phyloP scores from a whole-genome alignment of 2,797 vertebrate genomes.

The Naso thynnoides region DNA sequence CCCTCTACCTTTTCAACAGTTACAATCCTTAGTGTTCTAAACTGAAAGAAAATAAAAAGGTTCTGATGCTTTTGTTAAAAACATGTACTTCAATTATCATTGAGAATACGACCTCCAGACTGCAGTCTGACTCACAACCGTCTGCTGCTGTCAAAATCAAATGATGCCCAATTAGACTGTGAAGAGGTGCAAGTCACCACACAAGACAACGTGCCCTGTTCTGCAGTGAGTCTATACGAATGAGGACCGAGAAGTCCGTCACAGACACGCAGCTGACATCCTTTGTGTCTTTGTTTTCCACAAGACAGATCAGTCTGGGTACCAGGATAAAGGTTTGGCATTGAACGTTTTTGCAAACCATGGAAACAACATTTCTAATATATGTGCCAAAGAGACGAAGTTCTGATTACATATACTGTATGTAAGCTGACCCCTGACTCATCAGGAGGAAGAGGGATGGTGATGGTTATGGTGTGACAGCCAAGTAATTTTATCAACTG shows the following conservation, averaged over 20 bases:
- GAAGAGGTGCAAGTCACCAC: conserved; percentile 64
- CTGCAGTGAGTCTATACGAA: conserved; percentile 55
- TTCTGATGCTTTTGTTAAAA: conserved; percentile 57
- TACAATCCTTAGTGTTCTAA: conserved; percentile 65
- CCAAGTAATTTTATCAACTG: too few relatives aligned
- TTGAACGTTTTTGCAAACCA: too few relatives aligned
- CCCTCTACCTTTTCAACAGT: conserved; percentile 73
- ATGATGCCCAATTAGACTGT: conserved; percentile 60
- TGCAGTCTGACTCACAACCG: conserved; percentile 47
- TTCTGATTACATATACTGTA: too few relatives aligned
- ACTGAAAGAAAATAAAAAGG: conserved; percentile 31
- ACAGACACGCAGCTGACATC: conserved; percentile 48
- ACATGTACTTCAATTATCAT: conserved; percentile 48
- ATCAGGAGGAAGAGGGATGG: too few relatives aligned
- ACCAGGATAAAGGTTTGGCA: too few relatives aligned
- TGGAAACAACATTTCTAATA: too few relatives aligned
- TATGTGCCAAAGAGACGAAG: too few relatives aligned
- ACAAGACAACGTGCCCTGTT: conserved; percentile 84
- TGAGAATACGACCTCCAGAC: conserved; percentile 60
- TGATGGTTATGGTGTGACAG: too few relatives aligned
- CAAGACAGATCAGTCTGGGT: conserved; percentile 16
- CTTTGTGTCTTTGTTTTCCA: conserved; percentile 27
- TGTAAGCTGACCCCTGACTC: too few relatives aligned
- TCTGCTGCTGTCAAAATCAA: conserved; percentile 60
- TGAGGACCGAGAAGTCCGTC: conserved; percentile 48